A percentile compares a stretch with the other conserved stretches of the same genome.
Conservation (phyloP, 2,113 vertebrate species). For the Nycticryphes semicollaris region DNA sequence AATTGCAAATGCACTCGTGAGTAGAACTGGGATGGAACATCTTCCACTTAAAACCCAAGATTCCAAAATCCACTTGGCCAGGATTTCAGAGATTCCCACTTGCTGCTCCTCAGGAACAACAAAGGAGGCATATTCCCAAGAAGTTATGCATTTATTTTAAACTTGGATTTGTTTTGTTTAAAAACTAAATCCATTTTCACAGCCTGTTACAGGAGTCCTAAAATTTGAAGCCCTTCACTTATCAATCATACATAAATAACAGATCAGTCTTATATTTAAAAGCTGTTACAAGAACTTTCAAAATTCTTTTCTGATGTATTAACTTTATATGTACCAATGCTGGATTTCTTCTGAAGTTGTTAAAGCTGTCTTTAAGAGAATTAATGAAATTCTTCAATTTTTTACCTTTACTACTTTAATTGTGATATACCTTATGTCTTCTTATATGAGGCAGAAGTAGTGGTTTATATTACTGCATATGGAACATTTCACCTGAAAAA, state of each 20-base stretch:
- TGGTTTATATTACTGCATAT: background rate
- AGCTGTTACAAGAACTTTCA: background rate
- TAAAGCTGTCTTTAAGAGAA: background rate
- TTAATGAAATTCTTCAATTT: background rate
- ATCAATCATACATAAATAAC: background rate
- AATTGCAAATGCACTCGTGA: background rate
- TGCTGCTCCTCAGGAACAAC: background rate
- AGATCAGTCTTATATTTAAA: background rate
- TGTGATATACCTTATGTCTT: background rate
- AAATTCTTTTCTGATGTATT: background rate
- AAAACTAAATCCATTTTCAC: background rate
- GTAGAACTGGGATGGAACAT: background rate
- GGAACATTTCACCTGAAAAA: background rate
- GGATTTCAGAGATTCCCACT: background rate
- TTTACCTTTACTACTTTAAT: background rate
- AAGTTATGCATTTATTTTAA: background rate
- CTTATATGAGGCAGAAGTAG: background rate
- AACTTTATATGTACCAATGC: background rate
- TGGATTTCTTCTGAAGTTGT: background rate
- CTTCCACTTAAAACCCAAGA: background rate
- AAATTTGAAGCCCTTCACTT: background rate
- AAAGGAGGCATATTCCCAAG: background rate
- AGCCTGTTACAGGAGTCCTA: background rate
- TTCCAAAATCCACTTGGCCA: background rate
- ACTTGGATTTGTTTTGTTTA: background rate